phyloP scores from a whole-genome alignment of 2,113 vertebrate species.

The Brevimyrus niger region DNA sequence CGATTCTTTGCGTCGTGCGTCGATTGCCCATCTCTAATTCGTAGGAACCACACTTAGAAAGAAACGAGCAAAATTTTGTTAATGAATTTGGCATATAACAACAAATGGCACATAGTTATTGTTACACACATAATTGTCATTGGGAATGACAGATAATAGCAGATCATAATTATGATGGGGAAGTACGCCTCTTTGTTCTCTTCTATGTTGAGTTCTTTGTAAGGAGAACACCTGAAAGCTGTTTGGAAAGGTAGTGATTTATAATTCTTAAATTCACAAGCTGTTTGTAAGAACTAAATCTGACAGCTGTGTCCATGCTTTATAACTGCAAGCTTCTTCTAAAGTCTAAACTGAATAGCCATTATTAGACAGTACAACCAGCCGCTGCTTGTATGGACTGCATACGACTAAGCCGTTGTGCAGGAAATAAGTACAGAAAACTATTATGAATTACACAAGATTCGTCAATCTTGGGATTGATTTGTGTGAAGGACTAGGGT shows the following conservation, averaged over 20 bases:
- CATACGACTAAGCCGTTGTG: not conserved
- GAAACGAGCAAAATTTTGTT: not conserved
- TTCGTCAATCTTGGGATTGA: not conserved
- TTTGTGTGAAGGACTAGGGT: not conserved
- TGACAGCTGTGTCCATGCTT: not conserved
- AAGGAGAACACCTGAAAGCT: not conserved
- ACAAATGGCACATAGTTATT: not conserved
- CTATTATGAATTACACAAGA: not conserved
- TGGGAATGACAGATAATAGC: not conserved
- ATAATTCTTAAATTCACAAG: not conserved
- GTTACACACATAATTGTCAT: not conserved
- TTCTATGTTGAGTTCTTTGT: not conserved
- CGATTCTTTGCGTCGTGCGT: not conserved
- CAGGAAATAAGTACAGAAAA: slow-evolving; percentile 1
- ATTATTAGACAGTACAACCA: not conserved
- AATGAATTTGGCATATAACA: not conserved
- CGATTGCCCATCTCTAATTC: not conserved
- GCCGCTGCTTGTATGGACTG: not conserved
- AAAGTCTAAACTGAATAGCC: not conserved
- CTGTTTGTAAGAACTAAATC: slow-evolving; percentile 1
- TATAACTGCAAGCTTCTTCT: not conserved
- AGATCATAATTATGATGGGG: not conserved
- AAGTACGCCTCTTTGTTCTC: not conserved
- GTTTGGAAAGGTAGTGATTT: not conserved
- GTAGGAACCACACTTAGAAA: not conserved